phyloP scores from a whole-genome alignment of 2,888 invertebrate species.

The Caenorhabditis sp. region DNA sequence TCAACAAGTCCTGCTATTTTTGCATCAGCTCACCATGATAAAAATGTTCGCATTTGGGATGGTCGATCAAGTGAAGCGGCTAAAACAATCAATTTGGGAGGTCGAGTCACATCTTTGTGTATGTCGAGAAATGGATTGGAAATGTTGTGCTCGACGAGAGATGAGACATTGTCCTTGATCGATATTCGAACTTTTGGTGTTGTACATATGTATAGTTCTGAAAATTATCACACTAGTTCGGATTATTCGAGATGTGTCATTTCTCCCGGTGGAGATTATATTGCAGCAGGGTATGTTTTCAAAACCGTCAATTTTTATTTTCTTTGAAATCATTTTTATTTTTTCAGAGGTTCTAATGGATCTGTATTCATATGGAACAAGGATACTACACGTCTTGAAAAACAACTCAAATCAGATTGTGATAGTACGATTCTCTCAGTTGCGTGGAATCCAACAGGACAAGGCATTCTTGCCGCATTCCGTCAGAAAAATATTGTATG shows the following conservation, averaged over 20 bases:
- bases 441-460: slow-evolving; percentile 33
- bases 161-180: slow-evolving; percentile 91
- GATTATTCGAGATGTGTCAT: slow-evolving; percentile 59
- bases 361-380: neutral
- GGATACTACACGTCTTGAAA: neutral
- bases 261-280: slow-evolving; percentile 47
- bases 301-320: neutral
- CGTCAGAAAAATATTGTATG: slow-evolving; percentile 18
- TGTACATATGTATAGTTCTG: slow-evolving; percentile 81
- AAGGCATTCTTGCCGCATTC: slow-evolving; percentile 23
- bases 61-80: slow-evolving; percentile 80
- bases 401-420: neutral
- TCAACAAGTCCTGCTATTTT: slow-evolving; percentile 21
- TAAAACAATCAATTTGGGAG: slow-evolving; percentile 77
- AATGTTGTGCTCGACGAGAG: slow-evolving; percentile 89
- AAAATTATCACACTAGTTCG: slow-evolving; percentile 79
- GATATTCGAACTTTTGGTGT: slow-evolving; percentile 91
- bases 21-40: slow-evolving; percentile 88
- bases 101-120: slow-evolving; percentile 38
- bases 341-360: neutral
- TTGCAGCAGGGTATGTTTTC: slow-evolving; percentile 37
- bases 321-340: neutral
- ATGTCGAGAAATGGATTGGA: slow-evolving; percentile 78
- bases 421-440: slow-evolving; percentile 26
- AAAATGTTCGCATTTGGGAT: slow-evolving; percentile 94